Percentiles rank a stretch among this genome's conserved stretches.
These are phyloP conservation scores for Bembecia ichneumoniformis DNA, from an alignment of 2,888 invertebrate genomes.

Conservation along the genomic window DNA sequence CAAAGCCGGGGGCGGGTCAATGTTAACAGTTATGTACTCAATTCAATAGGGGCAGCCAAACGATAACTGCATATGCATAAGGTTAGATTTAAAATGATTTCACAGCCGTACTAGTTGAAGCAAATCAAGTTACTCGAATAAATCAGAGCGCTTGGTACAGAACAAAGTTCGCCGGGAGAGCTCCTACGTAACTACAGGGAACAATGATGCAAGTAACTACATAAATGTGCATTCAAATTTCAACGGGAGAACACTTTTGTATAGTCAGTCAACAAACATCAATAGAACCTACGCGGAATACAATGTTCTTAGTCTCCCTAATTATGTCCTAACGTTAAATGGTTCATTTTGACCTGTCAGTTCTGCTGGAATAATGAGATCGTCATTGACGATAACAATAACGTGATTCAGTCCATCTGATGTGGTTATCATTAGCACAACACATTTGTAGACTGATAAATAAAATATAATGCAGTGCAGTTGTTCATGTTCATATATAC, in stretches of 20 bases:
- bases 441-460: too few species aligned
- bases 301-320: constrained; percentile 34
- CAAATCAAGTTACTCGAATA: constrained; percentile 23
- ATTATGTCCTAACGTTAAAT: constrained; percentile 53
- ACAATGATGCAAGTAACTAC: background rate
- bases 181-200: constrained; percentile 19
- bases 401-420: too few species aligned
- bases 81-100: background rate
- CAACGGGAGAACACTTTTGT: too few species aligned
- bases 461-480: too few species aligned
- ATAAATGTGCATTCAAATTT: too few species aligned
- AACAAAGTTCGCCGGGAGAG: constrained; percentile 35
- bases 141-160: constrained; percentile 21
- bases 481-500: too few species aligned
- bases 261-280: constrained; percentile 41
- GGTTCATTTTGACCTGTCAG: constrained; percentile 42
- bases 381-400: constrained; percentile 17
- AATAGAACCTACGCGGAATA: constrained; percentile 24
- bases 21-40: too few species aligned
- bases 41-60: too few species aligned
- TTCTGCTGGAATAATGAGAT: constrained; percentile 35
- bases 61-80: too few species aligned
- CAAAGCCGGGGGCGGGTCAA: too few species aligned
- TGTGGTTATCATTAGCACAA: too few species aligned
- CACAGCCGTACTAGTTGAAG: constrained; percentile 9